Conservation (phyloP, 2,888 invertebrate genomes). For the Cantharis nigra region DNA sequence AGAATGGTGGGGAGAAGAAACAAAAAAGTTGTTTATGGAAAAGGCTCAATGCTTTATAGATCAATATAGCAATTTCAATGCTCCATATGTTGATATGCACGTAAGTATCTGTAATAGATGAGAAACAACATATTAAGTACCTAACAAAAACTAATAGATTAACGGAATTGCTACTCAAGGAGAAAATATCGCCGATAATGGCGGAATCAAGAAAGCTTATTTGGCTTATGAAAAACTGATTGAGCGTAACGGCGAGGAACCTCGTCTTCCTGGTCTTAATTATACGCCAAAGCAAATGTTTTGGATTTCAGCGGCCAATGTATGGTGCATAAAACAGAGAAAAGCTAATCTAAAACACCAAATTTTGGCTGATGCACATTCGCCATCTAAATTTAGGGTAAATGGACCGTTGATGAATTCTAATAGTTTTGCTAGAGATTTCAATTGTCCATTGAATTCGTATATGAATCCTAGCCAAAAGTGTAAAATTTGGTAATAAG, state of each 20-base stretch:
- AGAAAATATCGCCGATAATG: constrained; percentile 95
- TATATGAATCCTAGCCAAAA: not conserved
- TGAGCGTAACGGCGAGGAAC: constrained; percentile 45
- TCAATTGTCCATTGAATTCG: not conserved
- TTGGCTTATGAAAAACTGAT: constrained; percentile 50
- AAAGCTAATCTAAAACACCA: not conserved
- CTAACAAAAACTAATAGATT: constrained; percentile 60
- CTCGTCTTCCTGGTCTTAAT: constrained; percentile 46
- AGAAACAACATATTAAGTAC: not conserved
- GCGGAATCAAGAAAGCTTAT: constrained; percentile 88
- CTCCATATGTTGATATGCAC: constrained; percentile 63
- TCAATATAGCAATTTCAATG: constrained; percentile 86
- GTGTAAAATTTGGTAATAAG: not conserved
- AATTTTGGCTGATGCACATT: not conserved
- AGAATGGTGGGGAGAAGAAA: constrained; percentile 19
- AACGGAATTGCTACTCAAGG: constrained; percentile 91
- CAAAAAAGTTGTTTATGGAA: not conserved
- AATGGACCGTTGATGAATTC: not conserved
- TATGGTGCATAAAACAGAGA: not conserved
- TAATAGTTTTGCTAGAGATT: not conserved
- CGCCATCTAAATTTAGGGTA: not conserved
- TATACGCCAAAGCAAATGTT: constrained; percentile 58
- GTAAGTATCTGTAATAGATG: constrained; percentile 52
- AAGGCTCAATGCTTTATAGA: constrained; percentile 84
- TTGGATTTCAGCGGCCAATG: constrained; percentile 61